Conservation (phyloP, 2,888 invertebrate species). For the Trachelus troglodyta region DNA sequence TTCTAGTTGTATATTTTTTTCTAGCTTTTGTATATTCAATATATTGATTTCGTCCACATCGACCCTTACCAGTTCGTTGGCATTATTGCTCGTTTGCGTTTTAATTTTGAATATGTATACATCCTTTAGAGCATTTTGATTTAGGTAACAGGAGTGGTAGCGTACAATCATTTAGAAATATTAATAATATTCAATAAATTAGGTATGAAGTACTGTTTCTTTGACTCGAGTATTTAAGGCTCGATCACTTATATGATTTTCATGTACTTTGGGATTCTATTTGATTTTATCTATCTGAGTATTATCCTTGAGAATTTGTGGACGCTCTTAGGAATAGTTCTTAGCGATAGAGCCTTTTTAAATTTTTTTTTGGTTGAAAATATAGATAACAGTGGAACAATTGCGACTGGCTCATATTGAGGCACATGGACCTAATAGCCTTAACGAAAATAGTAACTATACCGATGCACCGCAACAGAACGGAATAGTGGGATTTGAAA, state of each 20-base stretch:
- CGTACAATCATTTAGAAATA: neutral
- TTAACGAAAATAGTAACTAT: constrained; percentile 51
- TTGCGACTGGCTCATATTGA: constrained; percentile 74
- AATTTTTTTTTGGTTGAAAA: constrained; percentile 11
- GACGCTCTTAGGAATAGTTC: neutral
- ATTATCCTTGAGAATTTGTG: neutral
- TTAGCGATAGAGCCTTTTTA: neutral
- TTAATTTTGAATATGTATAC: neutral
- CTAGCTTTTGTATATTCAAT: neutral
- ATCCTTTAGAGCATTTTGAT: neutral
- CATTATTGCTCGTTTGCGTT: neutral
- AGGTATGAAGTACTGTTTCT: neutral
- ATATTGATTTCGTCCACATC: neutral
- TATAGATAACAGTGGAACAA: constrained; percentile 85
- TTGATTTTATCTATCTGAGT: neutral
- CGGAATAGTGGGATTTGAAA: constrained; percentile 45
- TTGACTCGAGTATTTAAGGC: neutral
- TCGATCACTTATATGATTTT: neutral
- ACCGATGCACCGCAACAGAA: constrained; percentile 61
- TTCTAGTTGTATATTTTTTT: neutral
- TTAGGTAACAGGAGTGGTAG: neutral
- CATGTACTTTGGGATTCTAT: neutral
- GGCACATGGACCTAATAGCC: constrained; percentile 61
- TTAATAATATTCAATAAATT: neutral
- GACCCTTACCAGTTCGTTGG: neutral